Conservation (phyloP, 53 echinoderm and acorn worm species). For the Actinopyga echinites region DNA sequence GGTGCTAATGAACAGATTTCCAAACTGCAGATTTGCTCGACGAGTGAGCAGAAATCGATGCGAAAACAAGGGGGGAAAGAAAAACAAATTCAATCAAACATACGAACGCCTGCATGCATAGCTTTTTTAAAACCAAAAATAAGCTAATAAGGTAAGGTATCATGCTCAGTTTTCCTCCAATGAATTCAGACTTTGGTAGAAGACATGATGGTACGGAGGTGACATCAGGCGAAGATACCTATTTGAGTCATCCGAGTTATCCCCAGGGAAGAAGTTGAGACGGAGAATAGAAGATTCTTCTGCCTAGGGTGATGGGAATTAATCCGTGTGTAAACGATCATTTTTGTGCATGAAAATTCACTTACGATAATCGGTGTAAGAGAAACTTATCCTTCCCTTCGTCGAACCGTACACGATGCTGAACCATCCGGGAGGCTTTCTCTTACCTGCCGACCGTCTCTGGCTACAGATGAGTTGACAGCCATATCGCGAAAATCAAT, state of each 20-base stretch:
- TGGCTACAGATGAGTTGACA: slow-evolving; percentile 15
- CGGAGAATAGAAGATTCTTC: slow-evolving; percentile 10
- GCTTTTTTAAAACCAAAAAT: slow-evolving; percentile 8
- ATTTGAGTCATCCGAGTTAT: slow-evolving; percentile 26
- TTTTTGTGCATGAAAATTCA: slow-evolving; percentile 33
- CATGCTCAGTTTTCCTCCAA: slow-evolving; percentile 23
- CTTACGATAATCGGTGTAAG: slow-evolving; percentile 4
- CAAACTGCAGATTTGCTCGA: slow-evolving; percentile 10
- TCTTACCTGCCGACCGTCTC: background rate
- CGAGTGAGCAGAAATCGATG: slow-evolving; percentile 36
- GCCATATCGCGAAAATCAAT: slow-evolving; percentile 27
- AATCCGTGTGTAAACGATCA: slow-evolving; percentile 36
- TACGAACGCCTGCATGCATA: slow-evolving; percentile 37
- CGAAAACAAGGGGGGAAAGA: slow-evolving; percentile 31
- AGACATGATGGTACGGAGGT: background rate
- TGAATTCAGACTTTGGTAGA: slow-evolving; percentile 28
- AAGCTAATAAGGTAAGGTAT: slow-evolving; percentile 27
- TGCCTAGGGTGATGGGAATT: slow-evolving; percentile 32
- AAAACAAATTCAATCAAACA: slow-evolving; percentile 32
- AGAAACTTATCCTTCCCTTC: slow-evolving; percentile 7
- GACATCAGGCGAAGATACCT: slow-evolving; percentile 17
- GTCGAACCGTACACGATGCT: background rate
- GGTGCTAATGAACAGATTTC: slow-evolving; percentile 38
- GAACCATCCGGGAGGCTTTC: slow-evolving; percentile 25
- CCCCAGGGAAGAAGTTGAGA: slow-evolving; percentile 35